Conservation (phyloP, 64 coral and sea anemone genomes). For the Stichodactyla mertensii region DNA sequence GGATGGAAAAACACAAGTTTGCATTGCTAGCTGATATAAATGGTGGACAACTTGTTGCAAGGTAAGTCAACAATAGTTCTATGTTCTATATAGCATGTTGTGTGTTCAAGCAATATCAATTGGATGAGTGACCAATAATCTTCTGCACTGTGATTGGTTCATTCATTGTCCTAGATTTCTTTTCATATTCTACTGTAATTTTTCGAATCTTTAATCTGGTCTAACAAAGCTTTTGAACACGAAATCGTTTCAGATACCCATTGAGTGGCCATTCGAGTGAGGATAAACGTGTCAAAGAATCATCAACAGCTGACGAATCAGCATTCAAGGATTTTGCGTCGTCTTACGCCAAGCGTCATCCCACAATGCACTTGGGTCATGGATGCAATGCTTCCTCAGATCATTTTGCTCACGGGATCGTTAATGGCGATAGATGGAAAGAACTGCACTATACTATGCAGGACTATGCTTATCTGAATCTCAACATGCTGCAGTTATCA, state of each 20-base stretch:
- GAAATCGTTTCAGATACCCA: constrained; percentile 62
- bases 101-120: no score
- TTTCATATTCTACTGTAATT: background rate
- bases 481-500: constrained; percentile 62
- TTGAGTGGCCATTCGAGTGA: constrained; percentile 34
- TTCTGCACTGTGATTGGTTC: background rate
- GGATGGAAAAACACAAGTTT: constrained; percentile 77
- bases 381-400: constrained; percentile 58
- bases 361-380: constrained; percentile 74
- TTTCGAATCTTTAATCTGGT: no score
- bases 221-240: background rate
- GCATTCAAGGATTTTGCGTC: constrained; percentile 68
- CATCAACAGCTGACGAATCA: constrained; percentile 59
- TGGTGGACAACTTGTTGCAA: constrained; percentile 76
- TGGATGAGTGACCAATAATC: no score
- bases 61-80: constrained; percentile 25
- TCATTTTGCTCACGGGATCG: constrained; percentile 61
- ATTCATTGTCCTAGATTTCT: background rate
- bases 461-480: constrained; percentile 74
- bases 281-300: constrained; percentile 33
- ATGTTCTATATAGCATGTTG: no score
- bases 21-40: constrained; percentile 79
- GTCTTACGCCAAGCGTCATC: constrained; percentile 67
- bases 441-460: constrained; percentile 74
- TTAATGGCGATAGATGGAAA: constrained; percentile 67